Evolutionary conservation across 2,797 vertebrate genomes (phyloP), one percentile per base, ranked within the genome.

Genomic region (Pterois miles): DNA sequence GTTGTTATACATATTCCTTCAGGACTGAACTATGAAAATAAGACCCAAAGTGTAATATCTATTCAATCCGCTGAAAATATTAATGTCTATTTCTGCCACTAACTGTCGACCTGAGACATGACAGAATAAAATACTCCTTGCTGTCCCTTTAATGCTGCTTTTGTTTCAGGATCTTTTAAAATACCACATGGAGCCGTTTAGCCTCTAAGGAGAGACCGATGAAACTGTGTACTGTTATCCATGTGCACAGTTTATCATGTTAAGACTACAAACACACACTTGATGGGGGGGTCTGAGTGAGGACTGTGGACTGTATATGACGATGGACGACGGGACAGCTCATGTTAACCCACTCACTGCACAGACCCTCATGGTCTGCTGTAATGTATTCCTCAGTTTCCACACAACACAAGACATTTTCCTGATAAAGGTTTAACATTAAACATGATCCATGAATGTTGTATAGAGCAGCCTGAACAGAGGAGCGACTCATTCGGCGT

Each of bases 371-470:
- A n/a, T n/a, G n/a, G n/a, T n/a, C n/a, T 23, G 11, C n/a, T 56
- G 18, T 20, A 23, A 52, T 22, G 58, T 40, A 33, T 8, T 34
- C 31, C 11, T 34, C 11, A 13, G 31, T 38, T 74, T 53, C 16
- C 23, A 13, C 36, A 22, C n/a, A 46, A 53, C 27, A 13, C n/a
- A 16, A 12, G 43, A 48, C 56, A 23, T 10, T 29, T 71, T 22
- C 9, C 52, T 71, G 68, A 73, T 33, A 78, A 29, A 8, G 31
- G 4, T 9, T 67, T 22, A 16, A 34, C 73, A 31, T 80, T 59
- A 73, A 80, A 87, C 57, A 62, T 25, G 36, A 72, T 76, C 10
- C 43, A 38, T 20, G 46, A 57, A 70, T 36, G 65, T 63, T 76
- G 40, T 43, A 43, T n/a, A n/a, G n/a, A n/a, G 9, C 33, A 20